Conservation (phyloP, 2,888 invertebrate genomes). For the Sesia bembeciformis region DNA sequence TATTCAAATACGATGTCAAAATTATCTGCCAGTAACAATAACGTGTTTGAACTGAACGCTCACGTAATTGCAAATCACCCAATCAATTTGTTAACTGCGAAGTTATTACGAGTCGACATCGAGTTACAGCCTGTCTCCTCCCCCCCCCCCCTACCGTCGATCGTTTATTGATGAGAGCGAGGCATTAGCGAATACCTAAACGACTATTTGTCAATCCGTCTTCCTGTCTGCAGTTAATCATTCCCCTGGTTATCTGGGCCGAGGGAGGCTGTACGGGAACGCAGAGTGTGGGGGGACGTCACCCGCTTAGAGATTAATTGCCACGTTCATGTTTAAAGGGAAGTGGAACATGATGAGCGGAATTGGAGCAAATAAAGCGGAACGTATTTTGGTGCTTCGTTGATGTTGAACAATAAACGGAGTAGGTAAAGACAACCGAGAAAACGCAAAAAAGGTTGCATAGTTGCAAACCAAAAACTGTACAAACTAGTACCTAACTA, state of each 20-base stretch:
- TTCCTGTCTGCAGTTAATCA: slow-evolving; percentile 71
- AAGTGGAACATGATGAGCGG: slow-evolving; percentile 37
- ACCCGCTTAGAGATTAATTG: slow-evolving; percentile 68
- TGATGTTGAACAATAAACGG: too few relatives aligned
- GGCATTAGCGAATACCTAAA: slow-evolving; percentile 71
- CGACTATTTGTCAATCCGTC: slow-evolving; percentile 73
- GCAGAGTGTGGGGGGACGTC: slow-evolving; percentile 34
- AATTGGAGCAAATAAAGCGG: slow-evolving; percentile 36
- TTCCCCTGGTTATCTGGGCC: slow-evolving; percentile 50
- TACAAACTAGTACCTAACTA: too few relatives aligned
- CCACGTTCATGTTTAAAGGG: slow-evolving; percentile 53
- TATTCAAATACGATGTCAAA: too few relatives aligned
- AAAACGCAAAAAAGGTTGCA: too few relatives aligned
- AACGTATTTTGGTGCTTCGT: slow-evolving; percentile 3
- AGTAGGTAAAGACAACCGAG: too few relatives aligned
- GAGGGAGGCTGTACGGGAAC: slow-evolving; percentile 13
- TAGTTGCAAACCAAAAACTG: too few relatives aligned
- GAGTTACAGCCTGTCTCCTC: slow-evolving; percentile 17
- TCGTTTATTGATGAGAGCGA: slow-evolving; percentile 64
- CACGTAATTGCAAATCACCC: slow-evolving; percentile 9
- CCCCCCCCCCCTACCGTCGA: slow-evolving; percentile 18
- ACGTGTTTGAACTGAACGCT: too few relatives aligned
- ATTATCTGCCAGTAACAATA: too few relatives aligned
- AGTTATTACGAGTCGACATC: slow-evolving; percentile 22
- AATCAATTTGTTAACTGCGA: slow-evolving; percentile 27